phyloP scores from a whole-genome alignment of 1,140 invertebrate genomes.

The Zaprionus capensis region DNA sequence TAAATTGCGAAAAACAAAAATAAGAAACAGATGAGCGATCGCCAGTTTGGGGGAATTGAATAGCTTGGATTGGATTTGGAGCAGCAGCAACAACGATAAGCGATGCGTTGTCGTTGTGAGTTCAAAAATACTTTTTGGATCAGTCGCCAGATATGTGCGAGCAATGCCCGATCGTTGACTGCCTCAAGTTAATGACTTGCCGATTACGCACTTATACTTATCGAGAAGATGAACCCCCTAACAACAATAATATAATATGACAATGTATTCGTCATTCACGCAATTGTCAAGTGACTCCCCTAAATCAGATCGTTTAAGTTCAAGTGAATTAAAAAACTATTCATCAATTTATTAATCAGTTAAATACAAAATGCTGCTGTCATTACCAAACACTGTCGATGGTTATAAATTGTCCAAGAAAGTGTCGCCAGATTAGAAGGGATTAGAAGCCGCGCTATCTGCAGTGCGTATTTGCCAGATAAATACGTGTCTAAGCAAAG shows the following conservation, averaged over 20 bases:
- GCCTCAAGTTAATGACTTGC: conserved; percentile 43
- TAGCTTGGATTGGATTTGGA: conserved; percentile 26
- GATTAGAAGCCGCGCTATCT: conserved; percentile 34
- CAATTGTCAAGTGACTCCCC: conserved; percentile 14
- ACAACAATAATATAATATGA: neutral
- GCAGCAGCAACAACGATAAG: conserved; percentile 22
- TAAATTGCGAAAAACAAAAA: conserved; percentile 23
- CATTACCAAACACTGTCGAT: neutral
- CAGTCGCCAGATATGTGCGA: conserved; percentile 32
- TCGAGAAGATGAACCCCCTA: conserved; percentile 1
- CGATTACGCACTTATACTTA: conserved; percentile 31
- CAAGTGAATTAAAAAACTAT: neutral
- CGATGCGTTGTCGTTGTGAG: conserved; percentile 25
- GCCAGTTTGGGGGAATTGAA: conserved; percentile 3
- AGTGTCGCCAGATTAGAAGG: neutral
- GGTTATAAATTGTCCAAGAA: neutral
- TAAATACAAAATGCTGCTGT: neutral
- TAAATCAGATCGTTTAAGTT: conserved; percentile 5
- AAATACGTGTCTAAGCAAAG: conserved; percentile 21
- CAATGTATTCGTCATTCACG: no score
- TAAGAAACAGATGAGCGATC: neutral
- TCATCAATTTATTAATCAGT: neutral
- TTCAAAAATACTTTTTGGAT: conserved; percentile 30
- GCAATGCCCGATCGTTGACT: conserved; percentile 44
- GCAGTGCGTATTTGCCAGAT: conserved; percentile 31